Conservation (phyloP, 1,140 invertebrate species). For the Spodoptera litura region DNA sequence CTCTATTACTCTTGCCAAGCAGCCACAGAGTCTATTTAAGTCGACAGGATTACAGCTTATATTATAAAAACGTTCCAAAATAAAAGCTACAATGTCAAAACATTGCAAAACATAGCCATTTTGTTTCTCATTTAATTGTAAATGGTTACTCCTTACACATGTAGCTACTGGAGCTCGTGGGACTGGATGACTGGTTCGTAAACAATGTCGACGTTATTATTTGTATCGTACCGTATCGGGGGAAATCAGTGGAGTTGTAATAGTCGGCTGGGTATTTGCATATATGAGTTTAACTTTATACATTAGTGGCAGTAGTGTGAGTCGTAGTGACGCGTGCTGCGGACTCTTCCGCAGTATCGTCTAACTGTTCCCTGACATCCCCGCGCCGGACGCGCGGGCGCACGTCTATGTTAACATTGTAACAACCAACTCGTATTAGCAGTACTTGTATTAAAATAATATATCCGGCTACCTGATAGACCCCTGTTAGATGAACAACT, state of each 20-base stretch:
- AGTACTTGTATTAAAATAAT: constrained; percentile 25
- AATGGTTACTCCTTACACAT: not conserved
- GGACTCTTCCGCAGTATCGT: not conserved
- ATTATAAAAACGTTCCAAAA: not conserved
- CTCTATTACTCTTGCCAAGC: not conserved
- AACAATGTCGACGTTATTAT: constrained; percentile 24
- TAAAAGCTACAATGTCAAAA: not conserved
- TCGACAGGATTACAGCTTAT: not conserved
- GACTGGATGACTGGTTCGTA: constrained; percentile 29
- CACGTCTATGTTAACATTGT: constrained; percentile 35
- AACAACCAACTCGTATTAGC: constrained; percentile 19
- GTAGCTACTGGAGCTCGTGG: not conserved
- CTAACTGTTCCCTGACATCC: constrained; percentile 37
- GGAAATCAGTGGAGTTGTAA: constrained; percentile 40
- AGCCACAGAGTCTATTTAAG: not conserved
- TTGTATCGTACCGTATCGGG: constrained; percentile 31
- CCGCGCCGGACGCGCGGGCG: not conserved
- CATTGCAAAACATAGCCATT: constrained; percentile 22
- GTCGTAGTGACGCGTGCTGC: constrained; percentile 4
- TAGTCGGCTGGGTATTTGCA: constrained; percentile 28
- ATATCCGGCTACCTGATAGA: not conserved
- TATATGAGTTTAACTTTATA: constrained; percentile 39
- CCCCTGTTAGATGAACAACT: not conserved
- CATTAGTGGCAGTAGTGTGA: not conserved
- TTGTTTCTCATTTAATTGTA: constrained; percentile 23